A percentile compares a stretch with the other conserved stretches of the same genome.
phyloP scores from a whole-genome alignment of 2,113 vertebrate species.

The Brachypteracias leptosomus region DNA sequence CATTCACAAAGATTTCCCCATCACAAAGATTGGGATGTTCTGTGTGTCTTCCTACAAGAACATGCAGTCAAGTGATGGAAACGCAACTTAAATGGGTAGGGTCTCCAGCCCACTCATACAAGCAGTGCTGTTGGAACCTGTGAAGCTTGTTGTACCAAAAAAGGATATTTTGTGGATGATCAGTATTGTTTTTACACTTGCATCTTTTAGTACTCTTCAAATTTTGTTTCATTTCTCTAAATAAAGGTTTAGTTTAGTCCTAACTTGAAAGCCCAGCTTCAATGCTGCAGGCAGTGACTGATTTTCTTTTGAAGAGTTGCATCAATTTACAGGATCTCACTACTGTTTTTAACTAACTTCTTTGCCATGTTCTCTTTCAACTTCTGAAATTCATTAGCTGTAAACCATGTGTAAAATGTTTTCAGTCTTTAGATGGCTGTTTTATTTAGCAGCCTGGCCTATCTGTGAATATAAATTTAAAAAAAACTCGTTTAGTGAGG shows the following conservation, averaged over 20 bases:
- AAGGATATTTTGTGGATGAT: not conserved
- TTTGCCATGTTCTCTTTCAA: slow-evolving; percentile 12
- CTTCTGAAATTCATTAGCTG: slow-evolving; percentile 21
- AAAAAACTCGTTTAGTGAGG: slow-evolving; percentile 4
- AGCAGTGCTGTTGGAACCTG: not conserved
- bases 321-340: slow-evolving; percentile 17
- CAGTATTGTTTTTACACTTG: not conserved
- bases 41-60: not conserved
- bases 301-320: slow-evolving; percentile 34
- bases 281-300: not conserved
- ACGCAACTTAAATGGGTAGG: not conserved
- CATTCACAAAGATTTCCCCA: not conserved
- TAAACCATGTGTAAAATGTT: slow-evolving; percentile 33
- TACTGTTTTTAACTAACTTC: slow-evolving; percentile 26
- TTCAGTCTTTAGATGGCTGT: slow-evolving; percentile 2
- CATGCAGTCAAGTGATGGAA: not conserved
- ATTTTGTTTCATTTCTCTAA: not conserved
- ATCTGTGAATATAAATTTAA: slow-evolving; percentile 24
- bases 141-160: not conserved
- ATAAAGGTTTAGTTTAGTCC: not conserved
- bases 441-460: not conserved
- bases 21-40: rapidly evolving
- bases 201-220: not conserved
- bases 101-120: not conserved
- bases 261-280: slow-evolving; percentile 26